Evolutionary conservation across 2,113 vertebrate genomes (phyloP), one percentile per base, ranked within the genome.

Genomic region (Apteryx mantelli): DNA sequence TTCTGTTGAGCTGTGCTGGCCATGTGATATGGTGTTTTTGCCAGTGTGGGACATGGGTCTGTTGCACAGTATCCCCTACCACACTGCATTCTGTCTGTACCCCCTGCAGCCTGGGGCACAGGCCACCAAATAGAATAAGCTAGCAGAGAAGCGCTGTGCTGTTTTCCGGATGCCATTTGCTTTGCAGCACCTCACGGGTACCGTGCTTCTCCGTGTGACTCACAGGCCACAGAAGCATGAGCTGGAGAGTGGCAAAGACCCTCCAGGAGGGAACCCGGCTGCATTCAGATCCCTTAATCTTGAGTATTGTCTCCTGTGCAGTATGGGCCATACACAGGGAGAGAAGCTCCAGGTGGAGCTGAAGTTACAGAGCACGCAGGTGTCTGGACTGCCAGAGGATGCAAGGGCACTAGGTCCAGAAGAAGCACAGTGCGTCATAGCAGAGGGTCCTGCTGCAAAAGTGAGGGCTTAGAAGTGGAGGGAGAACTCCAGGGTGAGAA

Each of bases 1-100:
- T 11, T 75, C 40, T 1, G 0, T 60, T 32, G 65, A 77, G 42
- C 48, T 61, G 38, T 5, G 26, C 44, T 61, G 44, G 55, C 22
- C 28, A 55, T 1, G 0, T 40, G 20, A 13, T 28, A 40, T 50
- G 44, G 21, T 81, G 44, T 9, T 80, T 86, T 68, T 68, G 65
- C 36, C 65, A n/a, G 24, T 0, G 2, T 15, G 22, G n/a, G 46
- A 32, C 40, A 21, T 0, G 2, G 10, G 2, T 66, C 55, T 86
- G 77, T 40, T 66, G 19, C 89, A 44, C 3, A 1, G 13, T 56
- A 60, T 71, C 20, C 66, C n/a, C 20, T 82, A 30, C 32, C 30
- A 42, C 0, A 0, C 13, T 58, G 8, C 3, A 0, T 80, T 73
- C 76, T 28, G 7, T 42, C 86, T 69, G 34, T 30, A 66, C 9